Base-by-base conservation (phyloP, 1,140 invertebrate species). In the Procambarus virginalis region DNA sequence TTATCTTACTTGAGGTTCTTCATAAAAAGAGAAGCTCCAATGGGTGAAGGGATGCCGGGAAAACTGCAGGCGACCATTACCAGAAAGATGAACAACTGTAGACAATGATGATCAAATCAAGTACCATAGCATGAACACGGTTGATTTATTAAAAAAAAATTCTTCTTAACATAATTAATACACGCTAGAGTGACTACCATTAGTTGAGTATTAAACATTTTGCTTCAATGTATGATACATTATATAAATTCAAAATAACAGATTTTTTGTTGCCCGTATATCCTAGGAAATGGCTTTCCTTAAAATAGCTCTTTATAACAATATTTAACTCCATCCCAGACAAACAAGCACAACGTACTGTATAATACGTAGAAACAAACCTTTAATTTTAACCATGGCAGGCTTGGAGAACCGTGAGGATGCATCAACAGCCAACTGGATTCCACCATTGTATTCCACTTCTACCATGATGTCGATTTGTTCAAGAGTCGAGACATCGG, bases 21-120 rank as follows among this genome's bases (percentile, higher is more conserved):
- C 96, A 93, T 97, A 96, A 94, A 99, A 99, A 82, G 97, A 97
- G 82, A 99, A 95, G 0, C 97, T 97, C 98, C 98, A 99, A 93
- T 99, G 98, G 2, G 97, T 98, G 93, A 98, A 99, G 2, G 98
- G 98, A 89, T 96, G 95, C 34, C 97, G 95, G 3, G 97, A 96
- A 92, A 99, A 98, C 93, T 97, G 97, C 14, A 99, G 94, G 78
- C 98, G 95, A 2, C 96, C 97, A 94, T 95, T 95, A 3, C 98
- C 98, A 91, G 96, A 96, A 45, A 99, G 94, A 92, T 96, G 96
- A 93, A 97, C 97, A 4, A 99, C 97, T 97, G 93, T 55, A 95
- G 68, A 34, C 34, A 34, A 34, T 34, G 34, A 34, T 34, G 34
- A 34, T 34, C 34, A 34, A 34, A 34, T 34, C 34, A 34, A 34